Evolutionary conservation across 1,140 invertebrate genomes (phyloP).

Genomic region (Scaptodrosophila lebanonensis): DNA sequence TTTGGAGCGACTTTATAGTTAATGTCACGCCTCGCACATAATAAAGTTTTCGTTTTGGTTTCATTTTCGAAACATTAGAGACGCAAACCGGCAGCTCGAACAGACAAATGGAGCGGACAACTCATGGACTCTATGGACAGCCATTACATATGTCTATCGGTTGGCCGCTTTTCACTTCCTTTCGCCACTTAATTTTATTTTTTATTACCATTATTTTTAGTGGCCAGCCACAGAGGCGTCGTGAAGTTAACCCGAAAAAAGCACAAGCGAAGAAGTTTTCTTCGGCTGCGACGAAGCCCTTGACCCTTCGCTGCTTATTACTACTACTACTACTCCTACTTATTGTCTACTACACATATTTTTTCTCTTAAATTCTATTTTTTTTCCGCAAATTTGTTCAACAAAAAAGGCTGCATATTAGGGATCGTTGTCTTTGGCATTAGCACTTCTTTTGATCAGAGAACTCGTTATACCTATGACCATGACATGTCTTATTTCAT

Average conservation of each 20-base stretch:
- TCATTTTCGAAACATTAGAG: constrained; percentile 35
- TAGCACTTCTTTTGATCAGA: too few relatives aligned
- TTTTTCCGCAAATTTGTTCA: too few relatives aligned
- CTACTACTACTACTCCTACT: too few relatives aligned
- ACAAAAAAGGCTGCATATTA: too few relatives aligned
- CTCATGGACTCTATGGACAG: background rate
- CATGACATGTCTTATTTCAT: too few relatives aligned
- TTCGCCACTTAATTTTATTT: constrained; percentile 46
- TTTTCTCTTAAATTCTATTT: too few relatives aligned
- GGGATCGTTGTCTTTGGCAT: too few relatives aligned
- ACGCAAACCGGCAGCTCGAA: background rate
- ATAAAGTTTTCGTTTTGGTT: constrained; percentile 40
- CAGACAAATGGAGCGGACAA: background rate
- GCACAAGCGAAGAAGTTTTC: too few relatives aligned
- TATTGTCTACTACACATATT: too few relatives aligned
- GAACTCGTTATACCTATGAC: too few relatives aligned
- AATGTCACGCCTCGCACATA: constrained; percentile 53
- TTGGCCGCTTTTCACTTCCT: constrained; percentile 57
- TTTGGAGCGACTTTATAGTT: constrained; percentile 6
- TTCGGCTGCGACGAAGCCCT: too few relatives aligned
- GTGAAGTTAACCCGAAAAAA: constrained; percentile 37
- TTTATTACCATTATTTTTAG: constrained; percentile 25
- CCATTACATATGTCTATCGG: constrained; percentile 6
- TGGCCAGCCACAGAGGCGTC: constrained; percentile 4
- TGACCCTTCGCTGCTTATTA: too few relatives aligned